Evolutionary conservation across 2,888 invertebrate species (phyloP).

Genomic region (Oligia strigilis): DNA sequence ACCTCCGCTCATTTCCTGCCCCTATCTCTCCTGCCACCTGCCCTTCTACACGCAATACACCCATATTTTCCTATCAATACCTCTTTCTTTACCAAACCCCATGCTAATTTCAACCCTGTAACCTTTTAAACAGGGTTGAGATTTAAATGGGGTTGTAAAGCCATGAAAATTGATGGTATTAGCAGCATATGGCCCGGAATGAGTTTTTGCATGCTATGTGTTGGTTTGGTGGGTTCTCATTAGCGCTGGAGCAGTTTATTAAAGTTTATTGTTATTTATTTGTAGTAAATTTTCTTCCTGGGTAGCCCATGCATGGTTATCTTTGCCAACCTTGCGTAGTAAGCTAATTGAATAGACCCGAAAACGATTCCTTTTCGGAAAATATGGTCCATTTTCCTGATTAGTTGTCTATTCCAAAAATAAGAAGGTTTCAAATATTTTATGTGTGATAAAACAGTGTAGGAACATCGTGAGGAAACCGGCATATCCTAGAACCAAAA

Average conservation of each 20-base stretch:
- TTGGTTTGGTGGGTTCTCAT: constrained; percentile 56
- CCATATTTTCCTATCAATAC: constrained; percentile 79
- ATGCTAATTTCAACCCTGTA: constrained; percentile 29
- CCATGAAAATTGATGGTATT: constrained; percentile 71
- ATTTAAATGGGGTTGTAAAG: constrained; percentile 25
- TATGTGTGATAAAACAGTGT: neutral
- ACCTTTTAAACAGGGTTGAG: rapidly evolving
- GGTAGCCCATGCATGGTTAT: neutral
- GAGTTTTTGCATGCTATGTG: constrained; percentile 63
- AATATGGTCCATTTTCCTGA: neutral
- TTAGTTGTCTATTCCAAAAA: too few species aligned
- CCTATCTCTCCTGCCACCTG: constrained; percentile 71
- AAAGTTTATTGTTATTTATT: constrained; percentile 42
- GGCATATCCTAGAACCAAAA: neutral
- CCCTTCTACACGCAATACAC: constrained; percentile 75
- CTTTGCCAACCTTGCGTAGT: neutral
- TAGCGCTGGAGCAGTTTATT: constrained; percentile 42
- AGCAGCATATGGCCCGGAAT: constrained; percentile 65
- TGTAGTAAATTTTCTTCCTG: constrained; percentile 23
- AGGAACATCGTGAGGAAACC: neutral
- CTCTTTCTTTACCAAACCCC: constrained; percentile 55
- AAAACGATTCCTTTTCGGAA: neutral
- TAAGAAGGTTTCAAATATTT: neutral
- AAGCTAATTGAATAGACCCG: neutral
- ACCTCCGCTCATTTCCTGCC: constrained; percentile 65